phyloP scores from a whole-genome alignment of 2,113 vertebrate species.

The Engraulis encrasicolus region DNA sequence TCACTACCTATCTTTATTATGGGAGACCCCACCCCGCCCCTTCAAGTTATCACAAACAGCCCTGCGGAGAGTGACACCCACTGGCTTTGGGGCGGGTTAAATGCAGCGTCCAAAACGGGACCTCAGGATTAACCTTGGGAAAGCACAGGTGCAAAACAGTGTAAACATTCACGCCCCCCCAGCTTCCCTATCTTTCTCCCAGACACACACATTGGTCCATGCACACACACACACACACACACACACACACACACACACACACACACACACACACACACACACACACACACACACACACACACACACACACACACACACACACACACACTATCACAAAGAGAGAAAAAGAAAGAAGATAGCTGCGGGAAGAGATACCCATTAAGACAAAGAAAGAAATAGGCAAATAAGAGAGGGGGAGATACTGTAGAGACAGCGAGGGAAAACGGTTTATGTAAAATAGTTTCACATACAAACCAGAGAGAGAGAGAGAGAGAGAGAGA shows the following conservation, averaged over 20 bases:
- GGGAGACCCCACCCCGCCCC: slow-evolving; percentile 13
- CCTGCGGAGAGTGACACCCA: slow-evolving; percentile 2
- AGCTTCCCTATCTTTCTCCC: neutral
- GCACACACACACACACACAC: neutral
- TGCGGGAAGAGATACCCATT: too few species aligned
- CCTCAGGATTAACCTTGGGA: neutral
- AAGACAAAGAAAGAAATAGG: too few species aligned
- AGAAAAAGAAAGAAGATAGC: too few species aligned
- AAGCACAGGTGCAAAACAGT: slow-evolving; percentile 4
- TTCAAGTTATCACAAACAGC: neutral
- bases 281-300: neutral
- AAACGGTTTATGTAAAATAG: too few species aligned
- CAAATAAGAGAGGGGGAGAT: too few species aligned
- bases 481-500: too few species aligned
- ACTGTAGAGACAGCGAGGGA: too few species aligned
- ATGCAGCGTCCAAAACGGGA: neutral
- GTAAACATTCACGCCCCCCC: neutral
- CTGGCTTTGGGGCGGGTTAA: neutral
- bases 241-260: neutral
- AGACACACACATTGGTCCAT: too few species aligned
- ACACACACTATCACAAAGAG: neutral
- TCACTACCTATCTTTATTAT: slow-evolving; percentile 40
- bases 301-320: neutral
- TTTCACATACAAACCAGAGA: too few species aligned
- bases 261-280: neutral